Base-by-base conservation (phyloP, 1,140 invertebrate genomes). In the Caerostris darwini region DNA sequence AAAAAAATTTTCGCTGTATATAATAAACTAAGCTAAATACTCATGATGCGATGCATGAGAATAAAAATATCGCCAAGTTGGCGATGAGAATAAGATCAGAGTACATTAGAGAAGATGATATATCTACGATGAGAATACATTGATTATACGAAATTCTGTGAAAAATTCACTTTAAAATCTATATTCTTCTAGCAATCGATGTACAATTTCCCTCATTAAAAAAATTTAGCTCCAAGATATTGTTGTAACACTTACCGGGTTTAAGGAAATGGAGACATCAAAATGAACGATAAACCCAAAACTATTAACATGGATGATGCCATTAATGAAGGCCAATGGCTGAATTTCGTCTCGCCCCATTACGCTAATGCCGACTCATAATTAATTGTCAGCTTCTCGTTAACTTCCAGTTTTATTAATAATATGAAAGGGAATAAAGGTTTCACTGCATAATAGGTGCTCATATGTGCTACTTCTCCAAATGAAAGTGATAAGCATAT, bases 281-380 rank as follows among this genome's bases (percentile, higher is more conserved):
- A 5, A 77, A 53, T 4, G n/a, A 50, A 50, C 34, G 0, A 12
- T 34, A 50, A 34, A 10, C 69, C 34, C 69, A 4, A 50, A 12
- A 34, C 71, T 77, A 77, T 77, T 53, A 77, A 64, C 61, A 64
- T 64, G 34, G 34, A 77, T 6, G 8, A 34, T 8, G 71, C 5
- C 71, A 4, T 50, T 77, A 50, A 77, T 50, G 56, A 34, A 34
- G 5, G 6, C 56, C 82, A 19, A 8, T 58, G 54, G 81, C 56
- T 57, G n/a, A 54, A 83, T n/a, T 57, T 57, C 54, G 54, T 57
- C 14, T 3, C 56, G 54, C 82, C 54, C 54, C 82, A 83, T 83
- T 83, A 57, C 82, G 19, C 56, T 83, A 89, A 89, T 89, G 87
- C 87, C 57, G 87, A 89, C 64, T 67, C 12, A 4, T 89, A 89